Conservation (phyloP, 2,888 invertebrate species). For the Zonitis immaculata region DNA sequence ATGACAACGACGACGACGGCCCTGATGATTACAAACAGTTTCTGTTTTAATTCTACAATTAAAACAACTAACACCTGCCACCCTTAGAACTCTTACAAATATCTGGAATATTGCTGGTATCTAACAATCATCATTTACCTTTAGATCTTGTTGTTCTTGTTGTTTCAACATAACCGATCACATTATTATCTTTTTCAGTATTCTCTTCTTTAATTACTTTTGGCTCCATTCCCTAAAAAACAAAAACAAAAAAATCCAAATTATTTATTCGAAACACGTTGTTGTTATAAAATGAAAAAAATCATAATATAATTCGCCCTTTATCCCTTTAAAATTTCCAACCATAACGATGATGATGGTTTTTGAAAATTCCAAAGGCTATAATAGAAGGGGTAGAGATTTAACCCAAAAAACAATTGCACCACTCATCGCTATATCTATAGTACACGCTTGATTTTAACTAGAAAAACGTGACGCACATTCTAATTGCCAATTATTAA, state of each 20-base stretch:
- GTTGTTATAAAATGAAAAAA: slow-evolving; percentile 46
- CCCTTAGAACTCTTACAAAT: background rate
- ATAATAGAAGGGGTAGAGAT: slow-evolving; percentile 1
- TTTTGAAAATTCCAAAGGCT: background rate
- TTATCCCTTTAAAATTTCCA: too few relatives aligned
- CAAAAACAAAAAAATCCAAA: slow-evolving; percentile 27
- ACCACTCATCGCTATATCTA: slow-evolving; percentile 15
- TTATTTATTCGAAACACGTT: slow-evolving; percentile 44
- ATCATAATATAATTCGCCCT: too few relatives aligned
- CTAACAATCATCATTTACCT: slow-evolving; percentile 28
- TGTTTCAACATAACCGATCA: slow-evolving; percentile 36
- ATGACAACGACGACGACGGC: background rate
- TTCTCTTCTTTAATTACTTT: slow-evolving; percentile 59
- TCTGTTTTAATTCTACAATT: background rate
- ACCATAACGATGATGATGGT: background rate
- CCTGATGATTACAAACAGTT: background rate
- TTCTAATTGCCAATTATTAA: slow-evolving; percentile 46
- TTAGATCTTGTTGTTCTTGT: slow-evolving; percentile 40
- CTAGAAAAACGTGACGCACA: slow-evolving; percentile 49
- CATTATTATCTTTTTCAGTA: slow-evolving; percentile 51
- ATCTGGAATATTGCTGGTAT: background rate
- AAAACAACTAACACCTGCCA: background rate
- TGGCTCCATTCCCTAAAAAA: slow-evolving; percentile 54
- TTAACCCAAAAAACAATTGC: background rate
- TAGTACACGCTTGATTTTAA: slow-evolving; percentile 32